A percentile compares a stretch with the other conserved stretches of the same genome.
These are phyloP conservation scores for Cordylochernes scorpioides DNA, from an alignment of 2,888 invertebrate species.

Conservation along the genomic window DNA sequence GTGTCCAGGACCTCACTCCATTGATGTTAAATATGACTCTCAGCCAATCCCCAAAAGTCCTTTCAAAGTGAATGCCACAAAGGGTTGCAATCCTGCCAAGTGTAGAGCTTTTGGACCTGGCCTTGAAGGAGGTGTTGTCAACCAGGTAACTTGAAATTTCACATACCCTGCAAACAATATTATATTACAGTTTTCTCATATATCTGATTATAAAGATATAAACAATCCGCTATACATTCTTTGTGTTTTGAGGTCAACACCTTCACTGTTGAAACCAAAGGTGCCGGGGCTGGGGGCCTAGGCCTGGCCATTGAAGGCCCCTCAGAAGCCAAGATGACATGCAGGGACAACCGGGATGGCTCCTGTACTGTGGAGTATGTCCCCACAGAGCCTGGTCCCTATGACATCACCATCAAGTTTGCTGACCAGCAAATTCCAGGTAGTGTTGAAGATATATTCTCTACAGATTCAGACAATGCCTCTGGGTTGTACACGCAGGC, in stretches of 20 bases:
- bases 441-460: conserved; percentile 16
- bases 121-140: conserved; percentile 39
- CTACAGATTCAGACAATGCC: background rate
- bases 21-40: conserved; percentile 55
- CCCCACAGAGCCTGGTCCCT: conserved; percentile 46
- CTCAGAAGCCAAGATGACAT: conserved; percentile 53
- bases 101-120: conserved; percentile 57
- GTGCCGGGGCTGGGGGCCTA: conserved; percentile 50
- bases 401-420: conserved; percentile 54
- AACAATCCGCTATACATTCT: background rate
- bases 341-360: conserved; percentile 56
- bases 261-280: conserved; percentile 21
- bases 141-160: too few relatives aligned
- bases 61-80: conserved; percentile 45
- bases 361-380: conserved; percentile 56
- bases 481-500: conserved; percentile 17
- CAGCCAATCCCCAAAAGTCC: conserved; percentile 53
- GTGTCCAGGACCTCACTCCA: conserved; percentile 41
- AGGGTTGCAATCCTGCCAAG: conserved; percentile 46
- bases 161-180: too few relatives aligned
- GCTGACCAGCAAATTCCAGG: conserved; percentile 51
- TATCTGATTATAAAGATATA: too few relatives aligned
- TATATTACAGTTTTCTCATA: too few relatives aligned
- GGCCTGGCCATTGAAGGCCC: conserved; percentile 58
- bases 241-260: conserved; percentile 10